These are phyloP conservation scores for Aspidiotus destructor DNA, from an alignment of 2,888 invertebrate species.

Conservation along the genomic window DNA sequence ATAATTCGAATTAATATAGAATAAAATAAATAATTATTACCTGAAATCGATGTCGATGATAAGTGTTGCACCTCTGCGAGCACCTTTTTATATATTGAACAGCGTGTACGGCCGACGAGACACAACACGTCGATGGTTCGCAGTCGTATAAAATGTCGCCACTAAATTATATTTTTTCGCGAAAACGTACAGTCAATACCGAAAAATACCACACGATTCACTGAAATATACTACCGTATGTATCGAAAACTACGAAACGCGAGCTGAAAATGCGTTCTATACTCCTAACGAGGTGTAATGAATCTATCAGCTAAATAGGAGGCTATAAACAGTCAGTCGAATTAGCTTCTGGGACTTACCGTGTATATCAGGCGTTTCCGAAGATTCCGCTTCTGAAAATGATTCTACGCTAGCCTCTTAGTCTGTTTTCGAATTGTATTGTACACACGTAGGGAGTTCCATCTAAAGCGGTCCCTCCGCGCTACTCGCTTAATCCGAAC, in stretches of 20 bases:
- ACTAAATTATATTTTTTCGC: too few species aligned
- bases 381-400: slow-evolving; percentile 31
- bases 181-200: too few species aligned
- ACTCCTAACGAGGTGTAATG: slow-evolving; percentile 26
- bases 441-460: slow-evolving; percentile 16
- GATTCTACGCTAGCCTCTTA: slow-evolving; percentile 21
- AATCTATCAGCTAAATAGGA: slow-evolving; percentile 30
- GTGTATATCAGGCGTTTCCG: slow-evolving; percentile 28
- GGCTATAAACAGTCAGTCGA: slow-evolving; percentile 32
- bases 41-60: too few species aligned
- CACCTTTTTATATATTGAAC: too few species aligned
- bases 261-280: slow-evolving; percentile 2
- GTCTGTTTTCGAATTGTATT: slow-evolving; percentile 24
- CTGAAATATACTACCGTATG: too few species aligned
- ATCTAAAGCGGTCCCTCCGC: slow-evolving; percentile 15
- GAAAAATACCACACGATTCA: too few species aligned
- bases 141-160: too few species aligned
- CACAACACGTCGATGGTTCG: too few species aligned
- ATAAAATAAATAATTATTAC: too few species aligned
- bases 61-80: too few species aligned
- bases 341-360: slow-evolving; percentile 32
- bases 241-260: slow-evolving; percentile 8
- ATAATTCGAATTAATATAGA: too few species aligned
- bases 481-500: slow-evolving; percentile 12
- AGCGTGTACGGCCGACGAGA: too few species aligned